A percentile compares a stretch with the other conserved stretches of the same genome.
Conservation (phyloP, 2,113 vertebrate genomes). For the Motacilla alba region DNA sequence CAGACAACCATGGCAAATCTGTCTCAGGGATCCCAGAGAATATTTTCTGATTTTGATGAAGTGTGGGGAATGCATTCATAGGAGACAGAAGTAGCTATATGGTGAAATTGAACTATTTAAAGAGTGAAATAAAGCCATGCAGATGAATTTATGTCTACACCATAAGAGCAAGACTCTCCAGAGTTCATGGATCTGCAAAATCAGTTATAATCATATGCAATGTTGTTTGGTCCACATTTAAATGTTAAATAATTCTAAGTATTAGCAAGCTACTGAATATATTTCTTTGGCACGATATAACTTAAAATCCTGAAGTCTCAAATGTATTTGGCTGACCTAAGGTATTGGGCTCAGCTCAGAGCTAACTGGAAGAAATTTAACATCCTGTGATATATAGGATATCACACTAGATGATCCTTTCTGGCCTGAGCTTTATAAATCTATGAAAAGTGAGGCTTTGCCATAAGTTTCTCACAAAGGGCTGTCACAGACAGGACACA, state of each 20-base stretch:
- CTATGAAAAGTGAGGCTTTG: constrained; percentile 4
- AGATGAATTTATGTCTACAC: background rate
- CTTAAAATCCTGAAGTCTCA: constrained; percentile 3
- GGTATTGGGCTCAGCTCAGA: constrained; percentile 17
- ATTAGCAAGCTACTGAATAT: background rate
- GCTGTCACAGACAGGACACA: constrained; percentile 15
- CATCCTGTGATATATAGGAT: background rate
- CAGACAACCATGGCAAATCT: background rate
- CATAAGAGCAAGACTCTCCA: background rate
- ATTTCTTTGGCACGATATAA: background rate
- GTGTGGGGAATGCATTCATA: background rate
- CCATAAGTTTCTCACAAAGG: constrained; percentile 24
- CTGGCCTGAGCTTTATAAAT: constrained; percentile 43
- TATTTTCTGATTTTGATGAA: background rate
- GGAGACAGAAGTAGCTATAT: background rate
- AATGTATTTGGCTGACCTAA: constrained; percentile 35
- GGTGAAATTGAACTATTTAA: background rate
- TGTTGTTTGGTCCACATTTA: background rate
- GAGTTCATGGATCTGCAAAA: background rate
- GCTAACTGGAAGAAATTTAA: constrained; percentile 44
- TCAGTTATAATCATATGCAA: background rate
- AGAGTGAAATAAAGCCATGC: background rate
- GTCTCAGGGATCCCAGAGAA: background rate
- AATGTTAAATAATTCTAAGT: background rate
- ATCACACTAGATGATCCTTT: constrained; percentile 7